A percentile compares a stretch with the other conserved stretches of the same genome.
Conservation (phyloP, 2,888 invertebrate species). For the Aphidoletes aphidimyza region DNA sequence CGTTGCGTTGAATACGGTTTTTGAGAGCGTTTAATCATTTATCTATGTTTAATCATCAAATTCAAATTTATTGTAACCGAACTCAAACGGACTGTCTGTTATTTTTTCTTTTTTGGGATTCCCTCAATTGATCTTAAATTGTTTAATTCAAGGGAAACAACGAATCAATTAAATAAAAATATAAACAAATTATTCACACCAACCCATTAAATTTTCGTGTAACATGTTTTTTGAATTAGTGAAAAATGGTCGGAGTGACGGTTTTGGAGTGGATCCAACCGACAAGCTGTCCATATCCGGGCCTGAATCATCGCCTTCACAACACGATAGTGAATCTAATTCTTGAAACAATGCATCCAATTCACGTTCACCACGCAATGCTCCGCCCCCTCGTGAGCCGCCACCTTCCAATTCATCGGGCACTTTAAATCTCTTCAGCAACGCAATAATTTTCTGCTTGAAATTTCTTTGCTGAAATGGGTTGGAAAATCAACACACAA, state of each 20-base stretch:
- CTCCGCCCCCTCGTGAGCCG: conserved; percentile 70
- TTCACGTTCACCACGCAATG: conserved; percentile 82
- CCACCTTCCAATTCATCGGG: conserved; percentile 72
- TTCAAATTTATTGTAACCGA: too few relatives aligned
- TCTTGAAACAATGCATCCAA: conserved; percentile 96
- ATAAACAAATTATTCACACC: conserved; percentile 50
- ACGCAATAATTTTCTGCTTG: conserved; percentile 95
- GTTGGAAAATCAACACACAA: not conserved
- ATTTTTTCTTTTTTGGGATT: too few relatives aligned
- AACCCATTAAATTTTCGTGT: conserved; percentile 65
- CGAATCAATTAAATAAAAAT: not conserved
- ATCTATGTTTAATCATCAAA: too few relatives aligned
- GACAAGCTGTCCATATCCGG: conserved; percentile 96
- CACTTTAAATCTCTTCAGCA: conserved; percentile 55
- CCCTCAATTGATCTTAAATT: too few relatives aligned
- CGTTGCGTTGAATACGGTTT: too few relatives aligned
- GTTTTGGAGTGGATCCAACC: conserved; percentile 96
- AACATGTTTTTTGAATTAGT: conserved; percentile 87
- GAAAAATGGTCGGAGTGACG: conserved; percentile 94
- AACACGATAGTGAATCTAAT: conserved; percentile 90
- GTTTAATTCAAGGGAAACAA: not conserved
- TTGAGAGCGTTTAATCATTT: too few relatives aligned
- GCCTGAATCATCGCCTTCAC: conserved; percentile 87
- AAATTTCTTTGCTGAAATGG: conserved; percentile 85
- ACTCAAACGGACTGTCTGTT: too few relatives aligned